Percentiles rank a stretch among this genome's conserved stretches.
Evolutionary conservation across 2,888 invertebrate species (phyloP).

Genomic region (Panorpa germanica): DNA sequence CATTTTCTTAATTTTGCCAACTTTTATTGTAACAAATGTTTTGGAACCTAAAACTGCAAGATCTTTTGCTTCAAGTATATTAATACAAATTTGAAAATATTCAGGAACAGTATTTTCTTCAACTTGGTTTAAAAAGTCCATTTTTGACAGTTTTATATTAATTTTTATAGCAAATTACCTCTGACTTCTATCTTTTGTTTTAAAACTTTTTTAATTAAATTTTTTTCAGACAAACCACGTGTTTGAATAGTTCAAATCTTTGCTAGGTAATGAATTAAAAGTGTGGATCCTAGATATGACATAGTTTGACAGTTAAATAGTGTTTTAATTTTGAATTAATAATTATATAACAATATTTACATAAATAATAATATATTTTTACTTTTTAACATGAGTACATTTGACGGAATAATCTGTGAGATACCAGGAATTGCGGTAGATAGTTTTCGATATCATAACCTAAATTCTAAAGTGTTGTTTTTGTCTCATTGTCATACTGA

Average conservation of each 20-base stretch:
- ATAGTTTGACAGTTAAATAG: background rate
- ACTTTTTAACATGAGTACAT: conserved; percentile 41
- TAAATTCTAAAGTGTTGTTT: conserved; percentile 33
- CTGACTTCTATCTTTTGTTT: too few relatives aligned
- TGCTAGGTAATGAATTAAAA: conserved; percentile 4
- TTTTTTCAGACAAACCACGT: too few relatives aligned
- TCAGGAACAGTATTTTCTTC: conserved; percentile 15
- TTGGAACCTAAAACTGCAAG: conserved; percentile 30
- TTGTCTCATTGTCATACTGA: conserved; percentile 46
- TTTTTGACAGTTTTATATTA: background rate
- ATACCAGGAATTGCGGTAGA: conserved; percentile 41
- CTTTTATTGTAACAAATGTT: conserved; percentile 38
- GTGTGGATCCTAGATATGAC: background rate
- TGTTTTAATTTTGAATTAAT: conserved; percentile 1
- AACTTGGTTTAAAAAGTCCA: conserved; percentile 2
- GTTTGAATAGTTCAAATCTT: too few relatives aligned
- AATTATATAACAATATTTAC: background rate
- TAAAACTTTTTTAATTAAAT: too few relatives aligned
- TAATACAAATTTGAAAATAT: conserved; percentile 38
- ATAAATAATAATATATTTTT: too few relatives aligned
- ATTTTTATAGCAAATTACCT: too few relatives aligned
- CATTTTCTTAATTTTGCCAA: conserved; percentile 38
- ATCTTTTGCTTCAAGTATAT: conserved; percentile 44
- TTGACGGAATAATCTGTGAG: conserved; percentile 36
- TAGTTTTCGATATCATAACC: conserved; percentile 29